Conservation (phyloP, 2,797 vertebrate genomes). For the Denticeps clupeoides region DNA sequence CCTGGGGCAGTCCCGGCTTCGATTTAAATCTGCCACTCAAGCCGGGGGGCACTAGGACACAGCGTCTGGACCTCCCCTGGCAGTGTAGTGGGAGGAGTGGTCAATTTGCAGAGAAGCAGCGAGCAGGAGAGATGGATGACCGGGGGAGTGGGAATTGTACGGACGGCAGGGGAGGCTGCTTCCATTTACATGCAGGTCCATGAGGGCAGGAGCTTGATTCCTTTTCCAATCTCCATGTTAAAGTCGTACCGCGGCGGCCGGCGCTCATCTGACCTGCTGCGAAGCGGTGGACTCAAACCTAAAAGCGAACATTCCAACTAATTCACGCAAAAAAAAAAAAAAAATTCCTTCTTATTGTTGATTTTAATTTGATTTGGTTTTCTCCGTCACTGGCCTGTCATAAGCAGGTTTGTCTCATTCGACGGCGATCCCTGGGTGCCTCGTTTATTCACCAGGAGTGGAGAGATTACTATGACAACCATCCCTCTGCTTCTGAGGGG, state of each 20-base stretch:
- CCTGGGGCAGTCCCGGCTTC: conserved; percentile 55
- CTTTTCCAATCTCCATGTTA: conserved; percentile 71
- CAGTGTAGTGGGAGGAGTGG: conserved; percentile 22
- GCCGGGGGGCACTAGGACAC: conserved; percentile 57
- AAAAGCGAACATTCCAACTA: no score
- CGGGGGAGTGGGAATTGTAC: conserved; percentile 36
- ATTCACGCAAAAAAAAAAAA: conserved; percentile 28
- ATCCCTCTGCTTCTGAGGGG: conserved; percentile 54
- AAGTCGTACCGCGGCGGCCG: conserved; percentile 61
- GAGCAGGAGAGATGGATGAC: conserved; percentile 31
- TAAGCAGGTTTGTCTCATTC: conserved; percentile 57
- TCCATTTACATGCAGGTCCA: conserved; percentile 73
- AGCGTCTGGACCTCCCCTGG: no score
- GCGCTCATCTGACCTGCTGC: conserved; percentile 61
- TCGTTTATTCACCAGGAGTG: conserved; percentile 45
- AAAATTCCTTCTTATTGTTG: conserved; percentile 12
- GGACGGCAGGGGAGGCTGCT: conserved; percentile 61
- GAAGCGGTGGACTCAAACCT: no score
- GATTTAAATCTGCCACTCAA: conserved; percentile 61
- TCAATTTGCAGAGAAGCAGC: conserved; percentile 41
- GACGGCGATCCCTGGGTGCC: background rate
- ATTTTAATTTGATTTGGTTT: background rate
- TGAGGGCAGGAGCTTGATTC: conserved; percentile 53
- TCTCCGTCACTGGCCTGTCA: conserved; percentile 28
- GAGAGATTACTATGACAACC: conserved; percentile 72